Conservation (phyloP, 1,140 invertebrate genomes). For the Tetramorium simillimum region DNA sequence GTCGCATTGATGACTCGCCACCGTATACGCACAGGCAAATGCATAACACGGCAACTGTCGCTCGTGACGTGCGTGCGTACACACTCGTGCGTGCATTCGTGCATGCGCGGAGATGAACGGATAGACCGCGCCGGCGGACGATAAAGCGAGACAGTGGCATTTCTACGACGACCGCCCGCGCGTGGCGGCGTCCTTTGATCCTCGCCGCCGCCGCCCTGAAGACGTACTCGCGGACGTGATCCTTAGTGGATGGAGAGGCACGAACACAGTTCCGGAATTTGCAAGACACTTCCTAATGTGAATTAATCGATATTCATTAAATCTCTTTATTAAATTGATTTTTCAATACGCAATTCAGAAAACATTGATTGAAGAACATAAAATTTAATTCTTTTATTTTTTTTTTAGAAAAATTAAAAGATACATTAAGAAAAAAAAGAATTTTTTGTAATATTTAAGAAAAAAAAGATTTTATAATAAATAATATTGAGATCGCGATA, state of each 20-base stretch:
- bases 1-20: conserved; percentile 36
- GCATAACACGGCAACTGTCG: conserved; percentile 38
- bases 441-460: not conserved
- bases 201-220: conserved; percentile 46
- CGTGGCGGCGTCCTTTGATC: conserved; percentile 78
- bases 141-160: conserved; percentile 70
- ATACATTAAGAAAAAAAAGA: not conserved
- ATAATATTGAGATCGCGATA: not conserved
- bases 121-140: conserved; percentile 21
- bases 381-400: not conserved
- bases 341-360: not conserved
- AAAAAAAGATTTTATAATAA: not conserved
- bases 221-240: conserved; percentile 40
- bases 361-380: not conserved
- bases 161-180: conserved; percentile 68
- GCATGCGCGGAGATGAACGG: conserved; percentile 46
- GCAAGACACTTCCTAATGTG: not conserved
- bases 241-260: not conserved
- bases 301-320: not conserved
- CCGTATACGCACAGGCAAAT: conserved; percentile 43
- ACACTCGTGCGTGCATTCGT: conserved; percentile 54
- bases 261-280: conserved; percentile 11
- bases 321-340: not conserved
- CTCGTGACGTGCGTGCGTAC: conserved; percentile 37
- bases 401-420: not conserved